Evolutionary conservation across 2,888 invertebrate genomes (phyloP).

Genomic region (Drosophila barbarae): DNA sequence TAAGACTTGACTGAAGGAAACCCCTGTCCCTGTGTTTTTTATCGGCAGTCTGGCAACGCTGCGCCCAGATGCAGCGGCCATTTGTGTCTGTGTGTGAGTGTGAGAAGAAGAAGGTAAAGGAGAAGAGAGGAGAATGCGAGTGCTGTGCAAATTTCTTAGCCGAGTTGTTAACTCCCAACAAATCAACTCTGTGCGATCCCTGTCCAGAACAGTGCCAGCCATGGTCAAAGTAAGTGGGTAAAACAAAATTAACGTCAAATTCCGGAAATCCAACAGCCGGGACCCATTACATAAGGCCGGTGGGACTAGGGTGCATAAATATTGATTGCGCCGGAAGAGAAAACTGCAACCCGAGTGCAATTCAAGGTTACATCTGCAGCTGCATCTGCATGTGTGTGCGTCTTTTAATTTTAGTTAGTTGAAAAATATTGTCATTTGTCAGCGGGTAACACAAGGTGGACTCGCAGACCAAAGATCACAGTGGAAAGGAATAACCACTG

Average conservation of each 20-base stretch:
- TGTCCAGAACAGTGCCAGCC: conserved; percentile 71
- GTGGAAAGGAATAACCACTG: not conserved
- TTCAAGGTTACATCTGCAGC: conserved; percentile 54
- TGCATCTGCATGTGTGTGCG: conserved; percentile 12
- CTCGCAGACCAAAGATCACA: not conserved
- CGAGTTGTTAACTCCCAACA: conserved; percentile 62
- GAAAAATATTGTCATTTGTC: not conserved
- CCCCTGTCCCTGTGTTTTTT: conserved; percentile 6
- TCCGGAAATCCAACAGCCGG: not conserved
- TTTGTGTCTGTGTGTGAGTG: conserved; percentile 27
- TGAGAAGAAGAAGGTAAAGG: conserved; percentile 23
- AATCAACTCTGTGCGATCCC: conserved; percentile 53
- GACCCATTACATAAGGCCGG: conserved; percentile 55
- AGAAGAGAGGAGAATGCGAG: conserved; percentile 47
- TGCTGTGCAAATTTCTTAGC: conserved; percentile 65
- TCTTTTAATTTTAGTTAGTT: conserved; percentile 15
- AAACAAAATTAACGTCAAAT: not conserved
- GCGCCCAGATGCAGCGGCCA: conserved; percentile 30
- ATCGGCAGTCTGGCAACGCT: conserved; percentile 53
- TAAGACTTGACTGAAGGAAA: conserved; percentile 35
- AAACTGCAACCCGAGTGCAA: conserved; percentile 40
- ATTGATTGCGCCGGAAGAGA: conserved; percentile 55
- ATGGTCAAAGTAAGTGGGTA: conserved; percentile 78
- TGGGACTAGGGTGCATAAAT: conserved; percentile 22
- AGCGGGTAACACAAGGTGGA: not conserved